Base-by-base conservation (phyloP, 2,888 invertebrate genomes). In the Leptogaster cylindrica region DNA sequence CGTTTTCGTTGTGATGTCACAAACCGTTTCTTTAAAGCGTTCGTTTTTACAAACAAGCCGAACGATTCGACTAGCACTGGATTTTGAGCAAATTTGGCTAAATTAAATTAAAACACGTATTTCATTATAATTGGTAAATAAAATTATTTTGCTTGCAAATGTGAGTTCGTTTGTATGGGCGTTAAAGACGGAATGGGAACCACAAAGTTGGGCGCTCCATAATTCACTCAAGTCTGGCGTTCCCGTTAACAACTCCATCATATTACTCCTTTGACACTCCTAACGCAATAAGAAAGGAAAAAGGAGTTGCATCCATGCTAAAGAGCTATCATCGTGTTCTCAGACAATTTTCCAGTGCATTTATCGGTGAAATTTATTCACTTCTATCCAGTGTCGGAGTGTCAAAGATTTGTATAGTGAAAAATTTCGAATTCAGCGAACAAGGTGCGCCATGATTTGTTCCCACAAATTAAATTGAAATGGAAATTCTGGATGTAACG, bases 391-490 rank as follows among this genome's bases (percentile, higher is more conserved):
- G n/a, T 55, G 5, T 25, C 48, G 25, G 51, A 8, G 14, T 52
- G 44, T 44, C 61, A 27, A 61, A 25, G 44, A 61, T 28, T 61
- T 44, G 44, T 44, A 61, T 44, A 61, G 44, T 61, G 61, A 61
- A 61, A 61, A 61, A 61, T 61, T 61, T 44, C 61, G 61, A 41
- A 61, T 61, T 61, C 61, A 61, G 36, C 44, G 61, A 61, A 61
- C 61, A 61, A 61, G 61, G 61, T 61, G 61, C 41, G 61, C 61
- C 64, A 68, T 64, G 67, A 64, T 64, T 68, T 68, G 65, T 39
- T 65, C 65, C 61, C 39, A 41, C 65, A 65, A 68, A 68, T 65
- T 65, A 68, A 68, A 68, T 68, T 68, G 65, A 65, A 58, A 68
- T 55, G 65, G 36, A 65, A 58, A 64, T 52, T 46, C 51, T 33